These are phyloP conservation scores for Dryocosmus kuriphilus DNA, from an alignment of 2,888 invertebrate genomes.

Conservation along the genomic window DNA sequence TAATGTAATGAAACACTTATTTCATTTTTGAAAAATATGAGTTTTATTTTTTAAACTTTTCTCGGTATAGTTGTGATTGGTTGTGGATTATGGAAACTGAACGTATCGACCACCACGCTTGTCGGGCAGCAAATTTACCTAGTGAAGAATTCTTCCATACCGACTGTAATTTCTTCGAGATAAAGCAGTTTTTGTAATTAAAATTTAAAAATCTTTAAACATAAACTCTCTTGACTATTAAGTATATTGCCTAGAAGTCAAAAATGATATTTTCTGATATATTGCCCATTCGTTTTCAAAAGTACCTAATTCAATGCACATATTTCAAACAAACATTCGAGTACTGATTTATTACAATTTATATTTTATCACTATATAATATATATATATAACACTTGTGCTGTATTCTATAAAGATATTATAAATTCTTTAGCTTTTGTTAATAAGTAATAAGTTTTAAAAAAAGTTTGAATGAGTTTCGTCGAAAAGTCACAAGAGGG, in stretches of 20 bases:
- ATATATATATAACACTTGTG: background rate
- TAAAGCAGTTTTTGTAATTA: background rate
- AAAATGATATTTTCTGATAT: background rate
- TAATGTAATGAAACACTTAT: background rate
- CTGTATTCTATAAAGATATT: background rate
- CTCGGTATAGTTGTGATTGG: background rate
- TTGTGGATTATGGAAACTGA: background rate
- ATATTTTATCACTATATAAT: background rate
- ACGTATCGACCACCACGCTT: background rate
- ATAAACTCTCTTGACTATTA: background rate
- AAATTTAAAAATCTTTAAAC: background rate
- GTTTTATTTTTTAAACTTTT: background rate
- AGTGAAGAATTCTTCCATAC: conserved; percentile 9
- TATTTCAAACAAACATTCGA: background rate
- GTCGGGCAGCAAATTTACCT: conserved; percentile 7
- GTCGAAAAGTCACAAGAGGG: background rate
- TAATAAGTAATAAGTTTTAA: background rate
- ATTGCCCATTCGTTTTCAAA: background rate
- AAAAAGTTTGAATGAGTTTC: background rate
- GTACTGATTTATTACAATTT: background rate
- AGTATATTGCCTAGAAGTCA: background rate
- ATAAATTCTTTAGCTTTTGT: background rate
- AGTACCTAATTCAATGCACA: background rate
- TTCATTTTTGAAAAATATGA: background rate
- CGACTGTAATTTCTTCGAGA: background rate